Conservation (phyloP, 2,113 vertebrate species). For the Vombatus ursinus region DNA sequence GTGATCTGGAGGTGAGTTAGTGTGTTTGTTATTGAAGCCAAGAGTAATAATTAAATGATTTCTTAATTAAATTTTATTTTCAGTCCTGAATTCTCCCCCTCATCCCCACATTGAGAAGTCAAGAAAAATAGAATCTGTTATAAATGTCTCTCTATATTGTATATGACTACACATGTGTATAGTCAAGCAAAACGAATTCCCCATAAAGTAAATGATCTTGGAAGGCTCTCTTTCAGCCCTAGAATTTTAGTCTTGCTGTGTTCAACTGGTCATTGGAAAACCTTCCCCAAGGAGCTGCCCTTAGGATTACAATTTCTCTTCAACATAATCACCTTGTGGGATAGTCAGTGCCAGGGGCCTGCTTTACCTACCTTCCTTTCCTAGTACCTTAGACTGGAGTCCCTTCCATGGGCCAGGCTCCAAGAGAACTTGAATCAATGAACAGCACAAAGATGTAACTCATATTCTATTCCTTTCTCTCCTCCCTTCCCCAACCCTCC, state of each 20-base stretch:
- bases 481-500: neutral
- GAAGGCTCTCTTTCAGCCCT: neutral
- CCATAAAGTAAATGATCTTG: neutral
- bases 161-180: neutral
- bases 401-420: too few species aligned
- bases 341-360: neutral
- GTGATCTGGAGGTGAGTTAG: accelerated
- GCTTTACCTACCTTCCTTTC: neutral
- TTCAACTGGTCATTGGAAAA: too few species aligned
- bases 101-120: neutral
- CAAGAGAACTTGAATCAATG: neutral
- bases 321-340: neutral
- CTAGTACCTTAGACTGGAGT: neutral
- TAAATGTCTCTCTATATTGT: neutral
- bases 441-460: neutral
- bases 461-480: neutral
- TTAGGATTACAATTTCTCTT: neutral
- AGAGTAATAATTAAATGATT: neutral
- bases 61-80: neutral
- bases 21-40: neutral
- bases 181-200: neutral
- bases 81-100: neutral
- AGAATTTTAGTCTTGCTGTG: too few species aligned
- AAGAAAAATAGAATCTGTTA: neutral
- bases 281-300: too few species aligned